These are phyloP conservation scores for Theretra japonica DNA, from an alignment of 2,888 invertebrate genomes.

Conservation along the genomic window DNA sequence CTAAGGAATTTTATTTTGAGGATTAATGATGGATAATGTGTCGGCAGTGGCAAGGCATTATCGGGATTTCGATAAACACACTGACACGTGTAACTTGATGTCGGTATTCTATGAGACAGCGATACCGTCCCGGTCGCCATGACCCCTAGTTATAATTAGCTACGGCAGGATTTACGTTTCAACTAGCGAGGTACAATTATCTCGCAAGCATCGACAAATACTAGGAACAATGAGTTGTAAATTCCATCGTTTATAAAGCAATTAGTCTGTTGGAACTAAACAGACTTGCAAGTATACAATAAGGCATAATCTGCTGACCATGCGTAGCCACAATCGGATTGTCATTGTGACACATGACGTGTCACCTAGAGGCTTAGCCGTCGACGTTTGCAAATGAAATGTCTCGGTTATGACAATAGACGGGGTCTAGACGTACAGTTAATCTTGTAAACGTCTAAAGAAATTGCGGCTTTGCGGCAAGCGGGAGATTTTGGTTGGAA, in stretches of 20 bases:
- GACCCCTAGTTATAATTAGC: no score
- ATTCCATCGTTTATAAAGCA: neutral
- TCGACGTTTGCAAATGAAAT: conserved; percentile 12
- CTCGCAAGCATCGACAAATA: no score
- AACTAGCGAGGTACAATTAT: no score
- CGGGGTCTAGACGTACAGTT: neutral
- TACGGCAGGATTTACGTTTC: no score
- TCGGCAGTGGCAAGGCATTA: no score
- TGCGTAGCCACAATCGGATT: conserved; percentile 18
- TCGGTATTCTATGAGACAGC: no score
- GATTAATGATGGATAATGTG: no score
- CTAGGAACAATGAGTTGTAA: no score
- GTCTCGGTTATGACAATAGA: neutral
- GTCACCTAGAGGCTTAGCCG: conserved; percentile 13
- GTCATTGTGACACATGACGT: conserved; percentile 8
- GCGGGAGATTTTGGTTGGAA: neutral
- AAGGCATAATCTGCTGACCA: conserved; percentile 4
- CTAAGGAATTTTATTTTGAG: no score
- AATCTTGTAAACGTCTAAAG: conserved; percentile 14
- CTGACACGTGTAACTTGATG: no score
- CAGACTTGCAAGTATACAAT: neutral
- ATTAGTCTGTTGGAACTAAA: conserved; percentile 1
- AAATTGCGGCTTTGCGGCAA: neutral
- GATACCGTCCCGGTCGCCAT: no score
- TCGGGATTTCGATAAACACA: no score